phyloP scores from a whole-genome alignment of 2,888 invertebrate genomes.

The Amphipoea oculea region DNA sequence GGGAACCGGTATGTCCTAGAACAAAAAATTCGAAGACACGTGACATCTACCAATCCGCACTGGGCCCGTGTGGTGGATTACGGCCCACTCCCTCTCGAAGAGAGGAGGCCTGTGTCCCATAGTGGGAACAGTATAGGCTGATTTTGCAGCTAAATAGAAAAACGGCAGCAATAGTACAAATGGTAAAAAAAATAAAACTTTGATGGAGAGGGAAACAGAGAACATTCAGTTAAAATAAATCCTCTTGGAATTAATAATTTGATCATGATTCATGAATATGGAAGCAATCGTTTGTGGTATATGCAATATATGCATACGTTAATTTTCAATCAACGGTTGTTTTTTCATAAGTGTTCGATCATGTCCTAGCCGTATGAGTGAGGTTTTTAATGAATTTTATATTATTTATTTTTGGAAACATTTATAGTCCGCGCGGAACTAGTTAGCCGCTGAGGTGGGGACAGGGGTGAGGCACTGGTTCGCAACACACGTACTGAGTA shows the following conservation, averaged over 20 bases:
- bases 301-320: slow-evolving; percentile 26
- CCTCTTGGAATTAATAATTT: slow-evolving; percentile 33
- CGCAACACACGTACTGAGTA: too few species aligned
- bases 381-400: neutral
- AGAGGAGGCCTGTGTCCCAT: too few species aligned
- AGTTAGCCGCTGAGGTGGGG: too few species aligned
- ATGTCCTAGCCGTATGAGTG: neutral
- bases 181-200: slow-evolving; percentile 15
- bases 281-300: slow-evolving; percentile 17
- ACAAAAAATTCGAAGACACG: too few species aligned
- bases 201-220: neutral
- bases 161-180: neutral
- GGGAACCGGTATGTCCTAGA: too few species aligned
- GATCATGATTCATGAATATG: slow-evolving; percentile 46
- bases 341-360: slow-evolving; percentile 3
- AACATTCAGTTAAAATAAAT: slow-evolving; percentile 21
- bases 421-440: neutral
- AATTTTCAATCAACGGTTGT: slow-evolving; percentile 20
- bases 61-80: too few species aligned
- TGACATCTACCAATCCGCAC: too few species aligned
- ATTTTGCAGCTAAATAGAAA: slow-evolving; percentile 1
- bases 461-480: too few species aligned
- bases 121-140: too few species aligned
- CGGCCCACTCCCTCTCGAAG: too few species aligned
- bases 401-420: neutral